Base-by-base conservation (phyloP, 2,888 invertebrate species). In the Phalera bucephala region DNA sequence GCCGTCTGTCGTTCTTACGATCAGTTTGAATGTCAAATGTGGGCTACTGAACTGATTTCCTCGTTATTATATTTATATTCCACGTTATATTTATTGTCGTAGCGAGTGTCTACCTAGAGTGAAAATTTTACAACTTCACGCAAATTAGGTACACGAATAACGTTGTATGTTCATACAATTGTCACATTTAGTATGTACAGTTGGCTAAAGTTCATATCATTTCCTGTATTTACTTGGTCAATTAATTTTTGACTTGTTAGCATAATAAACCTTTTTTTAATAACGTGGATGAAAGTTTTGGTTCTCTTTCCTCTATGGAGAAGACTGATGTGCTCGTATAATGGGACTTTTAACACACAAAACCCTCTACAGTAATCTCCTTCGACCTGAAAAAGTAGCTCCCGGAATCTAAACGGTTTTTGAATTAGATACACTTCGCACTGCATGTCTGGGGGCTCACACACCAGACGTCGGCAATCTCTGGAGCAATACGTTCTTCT, bases 61-160 rank as follows among this genome's bases (percentile, higher is more conserved):
- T 45, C 48, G 58, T 64, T 62, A 53, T 17, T n/a, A n/a, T n/a
- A n/a, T n/a, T n/a, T n/a, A n/a, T 17, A 3, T 17, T 17, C 3
- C 17, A 17, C 17, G 17, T 9, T 23, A 11, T 3, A 9, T 9
- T 10, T 23, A 5, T 9, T 10, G 6, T n/a, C 3, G 9, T 1
- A n/a, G n/a, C n/a, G n/a, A 57, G 40, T 72, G 60, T 75, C 76
- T 72, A 71, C 58, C 46, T 72, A 78, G 65, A 78, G 79, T 76
- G 76, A 75, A 75, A 72, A 70, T 72, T 72, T 74, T 72, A 70
- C 71, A 72, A 51, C 59, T 58, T 47, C 45, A 57, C 60, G 67
- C 64, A 70, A 80, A 79, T 75, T 67, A 62, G 49, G 40, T 47
- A 49, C 53, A 54, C 52, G 37, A 45, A n/a, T n/a, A n/a, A n/a